Conservation (phyloP, 2,888 invertebrate genomes). For the Platycheirus rosarum region DNA sequence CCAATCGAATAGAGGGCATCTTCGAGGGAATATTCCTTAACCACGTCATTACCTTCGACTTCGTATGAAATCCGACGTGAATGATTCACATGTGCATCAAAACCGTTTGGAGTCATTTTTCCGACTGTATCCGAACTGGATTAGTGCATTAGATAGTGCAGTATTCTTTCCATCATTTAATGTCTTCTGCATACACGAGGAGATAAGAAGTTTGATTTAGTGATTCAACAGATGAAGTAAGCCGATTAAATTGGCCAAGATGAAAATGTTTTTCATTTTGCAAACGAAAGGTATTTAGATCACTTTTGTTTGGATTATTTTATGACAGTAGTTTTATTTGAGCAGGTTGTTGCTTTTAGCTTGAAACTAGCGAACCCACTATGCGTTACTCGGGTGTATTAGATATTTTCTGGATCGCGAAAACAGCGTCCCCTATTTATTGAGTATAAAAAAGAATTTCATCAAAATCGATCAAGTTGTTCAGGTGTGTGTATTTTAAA, state of each 20-base stretch:
- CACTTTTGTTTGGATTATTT: conserved; percentile 1
- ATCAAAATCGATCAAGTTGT: too few species aligned
- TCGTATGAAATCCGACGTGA: conserved; percentile 7
- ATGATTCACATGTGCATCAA: conserved; percentile 13
- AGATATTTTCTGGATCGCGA: too few species aligned
- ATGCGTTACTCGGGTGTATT: too few species aligned
- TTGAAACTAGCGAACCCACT: neutral
- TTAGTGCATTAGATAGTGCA: neutral
- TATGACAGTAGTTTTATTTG: neutral
- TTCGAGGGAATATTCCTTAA: conserved; percentile 44
- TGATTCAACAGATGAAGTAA: neutral
- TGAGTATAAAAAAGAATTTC: too few species aligned
- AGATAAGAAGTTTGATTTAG: conserved; percentile 19
- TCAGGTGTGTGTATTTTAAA: too few species aligned
- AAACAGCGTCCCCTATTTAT: too few species aligned
- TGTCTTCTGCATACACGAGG: conserved; percentile 13
- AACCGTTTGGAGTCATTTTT: conserved; percentile 50
- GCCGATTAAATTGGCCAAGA: neutral
- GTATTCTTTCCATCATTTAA: conserved; percentile 7
- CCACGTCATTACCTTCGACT: conserved; percentile 11
- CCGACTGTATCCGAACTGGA: conserved; percentile 25
- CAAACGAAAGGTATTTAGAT: neutral
- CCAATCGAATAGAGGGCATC: conserved; percentile 56
- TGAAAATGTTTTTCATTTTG: neutral
- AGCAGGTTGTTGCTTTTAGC: neutral